These are phyloP conservation scores for Torymus texanus DNA, from an alignment of 2,888 invertebrate species.

Conservation along the genomic window DNA sequence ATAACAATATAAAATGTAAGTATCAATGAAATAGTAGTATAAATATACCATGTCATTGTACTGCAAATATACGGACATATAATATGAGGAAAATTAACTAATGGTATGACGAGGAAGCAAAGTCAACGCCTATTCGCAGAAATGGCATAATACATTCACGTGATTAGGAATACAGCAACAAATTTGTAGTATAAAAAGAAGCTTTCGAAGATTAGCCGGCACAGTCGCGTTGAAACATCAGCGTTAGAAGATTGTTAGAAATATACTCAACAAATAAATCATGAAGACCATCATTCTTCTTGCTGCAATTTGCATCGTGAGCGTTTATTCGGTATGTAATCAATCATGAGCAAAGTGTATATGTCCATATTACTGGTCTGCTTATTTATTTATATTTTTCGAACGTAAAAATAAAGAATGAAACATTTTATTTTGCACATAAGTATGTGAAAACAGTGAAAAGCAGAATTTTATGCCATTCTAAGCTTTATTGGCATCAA, in stretches of 20 bases:
- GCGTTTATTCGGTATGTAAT: slow-evolving; percentile 23
- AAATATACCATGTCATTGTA: no score
- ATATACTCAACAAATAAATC: background rate
- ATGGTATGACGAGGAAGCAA: background rate
- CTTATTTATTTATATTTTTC: background rate
- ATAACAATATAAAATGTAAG: no score
- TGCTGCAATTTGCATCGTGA: background rate
- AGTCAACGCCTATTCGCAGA: slow-evolving; percentile 15
- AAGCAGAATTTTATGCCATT: no score
- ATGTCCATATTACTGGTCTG: background rate
- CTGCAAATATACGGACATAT: no score
- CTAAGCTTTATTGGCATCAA: no score
- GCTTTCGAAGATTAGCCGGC: background rate
- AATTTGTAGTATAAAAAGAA: slow-evolving; percentile 36
- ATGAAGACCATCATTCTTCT: slow-evolving; percentile 18
- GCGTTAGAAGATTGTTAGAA: no score
- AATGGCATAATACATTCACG: slow-evolving; percentile 18
- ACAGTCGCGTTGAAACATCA: background rate
- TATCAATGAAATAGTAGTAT: no score
- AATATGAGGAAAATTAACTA: slow-evolving; percentile 11
- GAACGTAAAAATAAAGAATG: background rate
- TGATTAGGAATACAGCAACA: slow-evolving; percentile 25
- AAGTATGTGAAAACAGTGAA: no score
- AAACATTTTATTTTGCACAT: no score
- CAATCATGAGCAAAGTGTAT: background rate